Evolutionary conservation across 2,113 vertebrate species (phyloP).

Genomic region (Amia ocellicauda): DNA sequence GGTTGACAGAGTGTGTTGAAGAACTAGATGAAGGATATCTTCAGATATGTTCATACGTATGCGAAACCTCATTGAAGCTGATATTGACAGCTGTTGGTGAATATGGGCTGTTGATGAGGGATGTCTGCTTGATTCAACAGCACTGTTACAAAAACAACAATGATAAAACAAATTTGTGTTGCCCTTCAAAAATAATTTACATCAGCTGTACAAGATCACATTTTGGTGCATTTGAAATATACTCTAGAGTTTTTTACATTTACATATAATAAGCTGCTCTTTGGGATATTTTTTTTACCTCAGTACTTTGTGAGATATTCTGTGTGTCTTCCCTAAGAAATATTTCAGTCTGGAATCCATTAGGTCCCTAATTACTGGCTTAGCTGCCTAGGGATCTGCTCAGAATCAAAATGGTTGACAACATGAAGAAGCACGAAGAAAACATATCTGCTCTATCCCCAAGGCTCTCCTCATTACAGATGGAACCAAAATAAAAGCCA

Average conservation of each 20-base stretch:
- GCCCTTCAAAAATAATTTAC: too few relatives aligned
- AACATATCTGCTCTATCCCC: background rate
- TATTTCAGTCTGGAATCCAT: conserved; percentile 19
- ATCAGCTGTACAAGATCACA: too few relatives aligned
- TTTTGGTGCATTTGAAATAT: background rate
- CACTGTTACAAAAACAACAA: too few relatives aligned
- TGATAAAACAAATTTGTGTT: too few relatives aligned
- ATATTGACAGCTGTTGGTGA: too few relatives aligned
- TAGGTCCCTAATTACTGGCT: conserved; percentile 22
- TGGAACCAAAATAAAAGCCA: background rate
- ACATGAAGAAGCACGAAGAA: background rate
- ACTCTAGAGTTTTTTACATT: background rate
- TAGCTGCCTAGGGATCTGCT: conserved; percentile 11
- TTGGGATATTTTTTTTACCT: background rate
- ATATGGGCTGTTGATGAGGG: too few relatives aligned
- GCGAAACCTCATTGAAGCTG: too few relatives aligned
- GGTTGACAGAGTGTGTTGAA: too few relatives aligned
- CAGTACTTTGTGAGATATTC: background rate
- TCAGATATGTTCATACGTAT: too few relatives aligned
- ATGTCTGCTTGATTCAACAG: too few relatives aligned
- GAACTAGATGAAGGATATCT: too few relatives aligned
- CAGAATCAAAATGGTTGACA: conserved; percentile 26
- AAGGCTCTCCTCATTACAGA: background rate
- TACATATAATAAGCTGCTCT: conserved; percentile 10
- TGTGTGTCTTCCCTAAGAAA: background rate